Evolutionary conservation across 2,113 vertebrate genomes (phyloP), one percentile per base, ranked within the genome.

Genomic region (Nyctibius bracteatus): DNA sequence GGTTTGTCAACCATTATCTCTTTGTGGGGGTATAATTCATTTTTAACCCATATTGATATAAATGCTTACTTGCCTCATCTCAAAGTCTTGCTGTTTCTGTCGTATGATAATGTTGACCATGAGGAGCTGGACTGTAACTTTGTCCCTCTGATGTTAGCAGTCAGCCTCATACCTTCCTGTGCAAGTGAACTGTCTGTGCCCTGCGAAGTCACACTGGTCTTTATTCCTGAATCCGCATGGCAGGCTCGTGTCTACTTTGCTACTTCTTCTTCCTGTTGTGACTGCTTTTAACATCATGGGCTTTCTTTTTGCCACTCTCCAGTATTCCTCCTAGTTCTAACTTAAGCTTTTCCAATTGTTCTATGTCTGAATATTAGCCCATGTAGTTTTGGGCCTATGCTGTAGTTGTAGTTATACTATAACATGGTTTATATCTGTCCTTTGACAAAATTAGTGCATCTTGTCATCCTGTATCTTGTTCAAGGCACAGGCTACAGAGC

Each of bases 111-210:
- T 61, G 44, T 58, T 1, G 2, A 0, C 44, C 31, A 4, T 11
- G 63, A 88, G 44, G 44, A 94, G 33, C 41, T 95, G 75, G 54
- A 49, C 89, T 86, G 49, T 52, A 71, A 39, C 33, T 86, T 75
- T 43, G 58, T 61, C 22, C 46, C 49, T 58, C 63, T 81, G 75
- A 67, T 72, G 44, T 5, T 77, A 72, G 62, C 49, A 35, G 23
- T 33, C 14, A 75, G 44, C 22, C 44, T 77, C 63, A 24, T 41
- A 65, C 47, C 37, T 67, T 65, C 27, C 63, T 58, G 31, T 21
- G 54, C 25, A 13, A 59, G 54, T 24, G 55, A 0, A 1, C 25
- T 75, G 12, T n/a, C 49, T 28, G 30, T 78, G 57, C 61, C 61
- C 31, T 80, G 72, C 46, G 28, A 47, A 91, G 41, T 78, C 65